Evolutionary conservation across 2,888 invertebrate species (phyloP).

Genomic region (Parochlus steinenii): DNA sequence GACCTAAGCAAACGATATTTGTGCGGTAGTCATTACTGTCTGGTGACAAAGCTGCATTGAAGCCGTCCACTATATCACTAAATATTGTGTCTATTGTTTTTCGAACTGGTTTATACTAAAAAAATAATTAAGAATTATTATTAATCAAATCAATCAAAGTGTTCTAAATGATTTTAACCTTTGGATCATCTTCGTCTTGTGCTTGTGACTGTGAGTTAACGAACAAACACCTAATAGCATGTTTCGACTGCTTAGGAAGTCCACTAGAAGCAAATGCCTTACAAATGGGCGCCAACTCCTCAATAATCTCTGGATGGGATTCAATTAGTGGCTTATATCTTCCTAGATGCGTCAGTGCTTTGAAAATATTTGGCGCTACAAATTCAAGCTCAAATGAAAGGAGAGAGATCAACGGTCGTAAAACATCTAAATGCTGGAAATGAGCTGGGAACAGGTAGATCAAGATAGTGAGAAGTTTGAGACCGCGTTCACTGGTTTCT

Average conservation of each 20-base stretch:
- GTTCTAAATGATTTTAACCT: too few relatives aligned
- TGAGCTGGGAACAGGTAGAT: constrained; percentile 63
- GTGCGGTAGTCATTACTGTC: constrained; percentile 74
- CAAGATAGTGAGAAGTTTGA: constrained; percentile 64
- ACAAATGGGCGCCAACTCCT: constrained; percentile 68
- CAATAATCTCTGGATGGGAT: constrained; percentile 56
- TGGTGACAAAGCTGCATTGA: constrained; percentile 57
- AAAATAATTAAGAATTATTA: too few relatives aligned
- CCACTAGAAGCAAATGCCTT: constrained; percentile 78
- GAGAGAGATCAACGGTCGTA: constrained; percentile 61
- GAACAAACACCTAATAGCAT: constrained; percentile 82
- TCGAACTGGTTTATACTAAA: too few relatives aligned
- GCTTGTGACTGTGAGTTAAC: constrained; percentile 48
- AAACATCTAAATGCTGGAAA: constrained; percentile 72
- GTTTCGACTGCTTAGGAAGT: constrained; percentile 90
- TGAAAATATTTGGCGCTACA: constrained; percentile 65
- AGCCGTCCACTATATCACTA: constrained; percentile 63
- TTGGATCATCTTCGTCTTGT: constrained; percentile 13
- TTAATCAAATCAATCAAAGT: too few relatives aligned
- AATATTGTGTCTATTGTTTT: constrained; percentile 66
- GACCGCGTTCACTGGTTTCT: constrained; percentile 75
- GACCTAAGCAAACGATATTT: constrained; percentile 85
- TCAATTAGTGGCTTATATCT: constrained; percentile 72
- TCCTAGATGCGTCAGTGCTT: constrained; percentile 72
- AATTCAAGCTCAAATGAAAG: constrained; percentile 49